phyloP scores from a whole-genome alignment of 2,888 invertebrate genomes.

The Aphodius sticticus region DNA sequence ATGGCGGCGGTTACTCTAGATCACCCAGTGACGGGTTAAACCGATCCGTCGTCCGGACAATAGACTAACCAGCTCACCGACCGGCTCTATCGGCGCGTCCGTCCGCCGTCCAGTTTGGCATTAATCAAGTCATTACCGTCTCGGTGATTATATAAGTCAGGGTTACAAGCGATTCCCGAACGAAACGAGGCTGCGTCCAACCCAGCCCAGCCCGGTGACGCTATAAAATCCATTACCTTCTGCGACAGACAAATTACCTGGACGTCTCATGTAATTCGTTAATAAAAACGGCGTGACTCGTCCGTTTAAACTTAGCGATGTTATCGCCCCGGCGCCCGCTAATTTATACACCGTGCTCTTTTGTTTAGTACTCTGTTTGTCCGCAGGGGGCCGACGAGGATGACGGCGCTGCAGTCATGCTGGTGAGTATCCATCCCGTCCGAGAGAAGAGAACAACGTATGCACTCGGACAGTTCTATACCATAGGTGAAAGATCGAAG shows the following conservation, averaged over 20 bases:
- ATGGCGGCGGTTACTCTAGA: conserved; percentile 8
- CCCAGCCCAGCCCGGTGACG: conserved; percentile 42
- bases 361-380: conserved; percentile 61
- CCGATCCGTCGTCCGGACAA: conserved; percentile 7
- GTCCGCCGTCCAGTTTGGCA: conserved; percentile 31
- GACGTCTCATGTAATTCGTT: conserved; percentile 56
- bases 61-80: neutral
- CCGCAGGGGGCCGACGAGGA: conserved; percentile 76
- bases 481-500: neutral
- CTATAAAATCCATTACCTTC: conserved; percentile 50
- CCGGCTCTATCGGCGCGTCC: neutral
- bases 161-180: conserved; percentile 42
- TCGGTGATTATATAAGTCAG: conserved; percentile 43
- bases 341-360: conserved; percentile 60
- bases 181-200: conserved; percentile 13
- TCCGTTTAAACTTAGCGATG: conserved; percentile 57
- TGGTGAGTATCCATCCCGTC: conserved; percentile 68
- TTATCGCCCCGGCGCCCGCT: conserved; percentile 55
- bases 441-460: neutral
- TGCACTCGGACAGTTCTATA: neutral
- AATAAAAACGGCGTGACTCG: conserved; percentile 59
- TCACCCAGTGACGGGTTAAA: conserved; percentile 9
- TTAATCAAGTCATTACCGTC: conserved; percentile 46
- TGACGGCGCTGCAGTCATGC: conserved; percentile 73
- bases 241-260: conserved; percentile 56